These are phyloP conservation scores for Eupelmus urozonus DNA, from an alignment of 2,888 invertebrate species.

Conservation along the genomic window DNA sequence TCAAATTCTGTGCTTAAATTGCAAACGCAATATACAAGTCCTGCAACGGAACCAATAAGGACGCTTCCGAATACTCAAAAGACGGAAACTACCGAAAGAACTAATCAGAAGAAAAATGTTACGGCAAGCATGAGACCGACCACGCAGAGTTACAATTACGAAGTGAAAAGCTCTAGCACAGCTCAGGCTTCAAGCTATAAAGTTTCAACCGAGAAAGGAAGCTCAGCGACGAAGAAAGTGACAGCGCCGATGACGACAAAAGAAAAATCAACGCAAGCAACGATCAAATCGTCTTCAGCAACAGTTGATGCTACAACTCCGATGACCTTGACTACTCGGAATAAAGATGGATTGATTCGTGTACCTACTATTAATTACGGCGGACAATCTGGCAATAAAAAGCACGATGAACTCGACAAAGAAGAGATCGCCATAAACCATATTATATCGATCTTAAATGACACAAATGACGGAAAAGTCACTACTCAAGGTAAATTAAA, in stretches of 20 bases:
- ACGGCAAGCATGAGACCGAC: slow-evolving; percentile 39
- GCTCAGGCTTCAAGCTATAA: not conserved
- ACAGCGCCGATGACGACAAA: slow-evolving; percentile 58
- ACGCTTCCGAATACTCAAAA: not conserved
- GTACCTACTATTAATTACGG: slow-evolving; percentile 76
- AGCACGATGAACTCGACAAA: slow-evolving; percentile 71
- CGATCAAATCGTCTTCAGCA: slow-evolving; percentile 61
- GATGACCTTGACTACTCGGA: slow-evolving; percentile 64
- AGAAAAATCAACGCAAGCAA: slow-evolving; percentile 18
- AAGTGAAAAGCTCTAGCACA: slow-evolving; percentile 12
- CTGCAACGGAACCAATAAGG: not conserved
- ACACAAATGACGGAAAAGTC: slow-evolving; percentile 70
- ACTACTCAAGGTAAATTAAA: slow-evolving; percentile 62
- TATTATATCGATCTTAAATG: slow-evolving; percentile 77
- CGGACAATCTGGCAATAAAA: slow-evolving; percentile 70
- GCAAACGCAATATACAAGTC: not conserved
- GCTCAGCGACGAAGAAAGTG: slow-evolving; percentile 47
- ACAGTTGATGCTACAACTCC: slow-evolving; percentile 75
- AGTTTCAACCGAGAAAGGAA: not conserved
- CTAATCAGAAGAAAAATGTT: slow-evolving; percentile 50
- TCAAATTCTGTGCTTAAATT: not conserved
- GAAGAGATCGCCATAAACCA: slow-evolving; percentile 77
- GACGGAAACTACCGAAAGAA: slow-evolving; percentile 44
- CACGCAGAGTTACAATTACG: not conserved
- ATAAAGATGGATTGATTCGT: slow-evolving; percentile 70